These are phyloP conservation scores for Apistogramma diplotaenia DNA, from an alignment of 2,113 vertebrate species.

Conservation along the genomic window DNA sequence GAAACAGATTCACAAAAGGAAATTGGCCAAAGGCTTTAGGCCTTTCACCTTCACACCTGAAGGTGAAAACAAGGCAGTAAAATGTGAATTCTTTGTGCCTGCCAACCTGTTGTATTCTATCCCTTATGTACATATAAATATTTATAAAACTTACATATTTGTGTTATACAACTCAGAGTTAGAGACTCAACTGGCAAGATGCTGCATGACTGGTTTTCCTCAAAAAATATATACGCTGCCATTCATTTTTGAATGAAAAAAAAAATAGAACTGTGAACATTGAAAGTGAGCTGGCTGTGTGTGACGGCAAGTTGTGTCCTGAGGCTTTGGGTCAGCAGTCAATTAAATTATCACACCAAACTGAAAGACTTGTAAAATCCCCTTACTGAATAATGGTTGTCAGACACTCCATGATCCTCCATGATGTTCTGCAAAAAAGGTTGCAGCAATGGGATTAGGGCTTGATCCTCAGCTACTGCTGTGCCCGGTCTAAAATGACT, in stretches of 20 bases:
- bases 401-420: conserved; percentile 62
- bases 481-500: conserved; percentile 67
- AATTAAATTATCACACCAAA: conserved; percentile 74
- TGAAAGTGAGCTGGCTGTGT: conserved; percentile 39
- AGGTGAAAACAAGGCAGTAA: background rate
- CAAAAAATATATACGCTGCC: conserved; percentile 6
- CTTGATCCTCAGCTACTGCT: conserved; percentile 66
- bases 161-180: background rate
- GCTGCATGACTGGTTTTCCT: background rate
- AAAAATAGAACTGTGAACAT: conserved; percentile 14
- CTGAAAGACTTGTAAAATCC: conserved; percentile 69
- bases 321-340: conserved; percentile 73
- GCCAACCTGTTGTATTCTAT: background rate
- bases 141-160: background rate
- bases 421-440: conserved; percentile 65
- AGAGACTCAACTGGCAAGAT: background rate
- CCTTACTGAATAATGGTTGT: conserved; percentile 69
- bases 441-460: conserved; percentile 72
- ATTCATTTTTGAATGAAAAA: background rate
- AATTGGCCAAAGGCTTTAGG: background rate
- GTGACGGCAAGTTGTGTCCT: conserved; percentile 52
- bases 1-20: background rate
- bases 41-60: background rate
- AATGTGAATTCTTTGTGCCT: background rate
- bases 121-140: background rate